Evolutionary conservation across 2,888 invertebrate species (phyloP).

Genomic region (Xylophagus ater): DNA sequence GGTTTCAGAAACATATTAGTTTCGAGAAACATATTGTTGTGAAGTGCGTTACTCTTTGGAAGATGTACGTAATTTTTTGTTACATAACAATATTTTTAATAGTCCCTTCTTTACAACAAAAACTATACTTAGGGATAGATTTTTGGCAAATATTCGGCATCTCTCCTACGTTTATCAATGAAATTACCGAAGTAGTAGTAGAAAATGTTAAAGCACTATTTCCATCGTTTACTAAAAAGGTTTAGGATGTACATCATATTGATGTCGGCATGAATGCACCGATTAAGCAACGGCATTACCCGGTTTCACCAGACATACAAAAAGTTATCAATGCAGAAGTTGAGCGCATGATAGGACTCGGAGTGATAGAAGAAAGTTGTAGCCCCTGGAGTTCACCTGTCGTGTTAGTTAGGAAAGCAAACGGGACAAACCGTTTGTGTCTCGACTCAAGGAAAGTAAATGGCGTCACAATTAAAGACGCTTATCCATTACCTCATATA

Average conservation of each 20-base stretch:
- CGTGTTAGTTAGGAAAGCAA: constrained; percentile 22
- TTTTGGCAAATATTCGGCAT: too few species aligned
- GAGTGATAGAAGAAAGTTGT: constrained; percentile 23
- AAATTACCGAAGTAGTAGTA: too few species aligned
- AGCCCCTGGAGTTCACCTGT: constrained; percentile 26
- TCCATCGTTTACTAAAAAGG: not conserved
- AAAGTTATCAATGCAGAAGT: constrained; percentile 21
- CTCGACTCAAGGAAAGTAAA: constrained; percentile 26
- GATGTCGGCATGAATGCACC: constrained; percentile 15
- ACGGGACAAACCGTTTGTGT: constrained; percentile 22
- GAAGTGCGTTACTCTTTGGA: too few species aligned
- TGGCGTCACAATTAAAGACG: constrained; percentile 19
- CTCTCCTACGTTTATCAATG: not conserved
- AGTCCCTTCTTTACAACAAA: too few species aligned
- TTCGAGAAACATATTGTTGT: too few species aligned
- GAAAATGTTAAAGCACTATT: too few species aligned
- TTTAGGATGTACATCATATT: constrained; percentile 14
- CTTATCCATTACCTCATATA: constrained; percentile 10
- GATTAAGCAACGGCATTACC: constrained; percentile 17
- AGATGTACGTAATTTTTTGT: too few species aligned
- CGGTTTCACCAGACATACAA: constrained; percentile 18
- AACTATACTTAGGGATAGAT: too few species aligned
- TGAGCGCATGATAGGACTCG: constrained; percentile 24
- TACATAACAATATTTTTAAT: too few species aligned
- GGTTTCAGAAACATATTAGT: too few species aligned